A percentile compares a stretch with the other conserved stretches of the same genome.
Conservation (phyloP, 2,888 invertebrate species). For the Philereme transversata region DNA sequence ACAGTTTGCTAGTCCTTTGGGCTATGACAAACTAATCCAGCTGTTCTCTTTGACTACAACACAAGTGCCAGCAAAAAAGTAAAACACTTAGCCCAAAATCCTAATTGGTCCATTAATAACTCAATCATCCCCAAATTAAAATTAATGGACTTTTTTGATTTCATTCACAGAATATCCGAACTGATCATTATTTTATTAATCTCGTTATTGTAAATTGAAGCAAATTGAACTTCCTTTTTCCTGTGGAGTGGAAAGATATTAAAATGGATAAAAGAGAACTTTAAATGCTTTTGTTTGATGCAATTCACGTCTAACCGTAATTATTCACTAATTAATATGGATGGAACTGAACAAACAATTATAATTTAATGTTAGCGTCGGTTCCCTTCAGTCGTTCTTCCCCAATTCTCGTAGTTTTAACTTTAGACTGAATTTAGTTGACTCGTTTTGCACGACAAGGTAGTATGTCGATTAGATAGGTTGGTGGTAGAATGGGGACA, state of each 20-base stretch:
- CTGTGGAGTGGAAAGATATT: slow-evolving; percentile 1
- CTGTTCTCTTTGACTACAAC: background rate
- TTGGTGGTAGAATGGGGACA: too few species aligned
- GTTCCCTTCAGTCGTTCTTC: too few species aligned
- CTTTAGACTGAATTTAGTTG: too few species aligned
- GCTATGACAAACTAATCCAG: background rate
- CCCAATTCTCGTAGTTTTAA: too few species aligned
- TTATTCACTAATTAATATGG: too few species aligned
- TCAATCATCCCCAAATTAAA: slow-evolving; percentile 16
- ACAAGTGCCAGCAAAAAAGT: background rate
- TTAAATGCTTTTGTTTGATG: background rate
- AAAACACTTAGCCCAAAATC: background rate
- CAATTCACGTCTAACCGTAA: background rate
- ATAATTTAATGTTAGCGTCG: too few species aligned
- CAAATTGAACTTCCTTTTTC: slow-evolving; percentile 7
- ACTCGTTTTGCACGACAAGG: too few species aligned
- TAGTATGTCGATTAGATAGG: too few species aligned
- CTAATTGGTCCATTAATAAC: slow-evolving; percentile 9
- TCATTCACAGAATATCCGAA: background rate
- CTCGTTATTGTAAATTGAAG: slow-evolving; percentile 8
- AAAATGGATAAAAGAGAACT: background rate
- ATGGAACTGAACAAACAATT: too few species aligned
- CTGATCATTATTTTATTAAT: slow-evolving; percentile 5
- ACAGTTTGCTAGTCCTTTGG: too few species aligned
- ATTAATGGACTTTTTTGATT: slow-evolving; percentile 17